phyloP scores from a whole-genome alignment of 2,113 vertebrate species.

The Brachionichthys hirsutus region DNA sequence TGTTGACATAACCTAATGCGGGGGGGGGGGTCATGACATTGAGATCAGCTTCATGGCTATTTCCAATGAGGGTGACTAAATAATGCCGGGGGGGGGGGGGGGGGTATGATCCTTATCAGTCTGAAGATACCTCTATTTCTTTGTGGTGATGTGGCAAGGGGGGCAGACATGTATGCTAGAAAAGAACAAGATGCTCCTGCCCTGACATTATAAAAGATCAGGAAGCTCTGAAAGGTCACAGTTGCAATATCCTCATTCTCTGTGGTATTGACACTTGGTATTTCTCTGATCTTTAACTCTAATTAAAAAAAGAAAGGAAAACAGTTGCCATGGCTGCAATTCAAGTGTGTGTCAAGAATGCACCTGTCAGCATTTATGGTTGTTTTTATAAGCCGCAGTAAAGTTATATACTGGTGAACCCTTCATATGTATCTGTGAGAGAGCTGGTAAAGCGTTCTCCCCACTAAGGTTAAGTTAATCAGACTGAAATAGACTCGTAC shows the following conservation, averaged over 20 bases:
- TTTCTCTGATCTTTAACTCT: conserved; percentile 81
- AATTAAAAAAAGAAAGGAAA: conserved; percentile 78
- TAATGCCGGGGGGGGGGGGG: conserved; percentile 24
- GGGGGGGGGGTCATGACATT: conserved; percentile 25
- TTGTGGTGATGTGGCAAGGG: conserved; percentile 56
- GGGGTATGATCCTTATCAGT: conserved; percentile 26
- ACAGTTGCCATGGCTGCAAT: conserved; percentile 66
- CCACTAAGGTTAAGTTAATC: too few species aligned
- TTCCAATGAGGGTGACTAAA: conserved; percentile 34
- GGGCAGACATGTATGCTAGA: conserved; percentile 47
- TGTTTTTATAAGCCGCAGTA: conserved; percentile 10
- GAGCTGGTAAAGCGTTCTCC: too few species aligned
- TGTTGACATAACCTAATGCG: conserved; percentile 31
- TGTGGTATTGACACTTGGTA: conserved; percentile 78
- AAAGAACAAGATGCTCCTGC: conserved; percentile 68
- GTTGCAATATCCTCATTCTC: conserved; percentile 76
- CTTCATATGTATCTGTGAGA: conserved; percentile 17
- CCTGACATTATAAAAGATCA: conserved; percentile 80
- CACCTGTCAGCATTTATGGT: not conserved
- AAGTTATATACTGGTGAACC: conserved; percentile 20
- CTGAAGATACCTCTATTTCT: conserved; percentile 57
- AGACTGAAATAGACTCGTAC: too few species aligned
- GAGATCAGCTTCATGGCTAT: conserved; percentile 34
- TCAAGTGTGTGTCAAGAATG: conserved; percentile 22
- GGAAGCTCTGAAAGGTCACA: conserved; percentile 74